Evolutionary conservation across 2,888 invertebrate species (phyloP).

Genomic region (Atherix ibis): DNA sequence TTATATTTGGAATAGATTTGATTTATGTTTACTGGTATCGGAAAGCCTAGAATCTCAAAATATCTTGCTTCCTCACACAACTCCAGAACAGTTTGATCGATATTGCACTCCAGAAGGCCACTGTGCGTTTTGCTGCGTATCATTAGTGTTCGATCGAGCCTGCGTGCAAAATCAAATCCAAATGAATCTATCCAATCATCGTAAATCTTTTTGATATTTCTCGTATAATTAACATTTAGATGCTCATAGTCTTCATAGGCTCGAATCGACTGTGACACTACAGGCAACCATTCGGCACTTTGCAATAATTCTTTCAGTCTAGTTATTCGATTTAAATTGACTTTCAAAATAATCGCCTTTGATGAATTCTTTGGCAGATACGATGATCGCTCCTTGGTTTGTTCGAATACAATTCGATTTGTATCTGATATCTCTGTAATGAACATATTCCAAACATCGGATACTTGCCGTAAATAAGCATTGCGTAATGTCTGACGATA

Average conservation of each 20-base stretch:
- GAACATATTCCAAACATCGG: constrained; percentile 56
- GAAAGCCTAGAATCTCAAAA: constrained; percentile 54
- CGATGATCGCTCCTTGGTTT: constrained; percentile 43
- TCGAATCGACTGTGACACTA: constrained; percentile 54
- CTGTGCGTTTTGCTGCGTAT: constrained; percentile 44
- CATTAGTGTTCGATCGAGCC: constrained; percentile 57
- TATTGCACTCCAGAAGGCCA: constrained; percentile 62
- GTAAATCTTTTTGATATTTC: constrained; percentile 37
- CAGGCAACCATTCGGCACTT: constrained; percentile 61
- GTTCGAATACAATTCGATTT: constrained; percentile 50
- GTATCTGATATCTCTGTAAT: constrained; percentile 55
- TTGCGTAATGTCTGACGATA: constrained; percentile 54
- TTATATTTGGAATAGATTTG: constrained; percentile 45
- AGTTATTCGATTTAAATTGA: constrained; percentile 47
- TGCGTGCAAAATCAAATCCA: constrained; percentile 41
- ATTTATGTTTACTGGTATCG: constrained; percentile 50
- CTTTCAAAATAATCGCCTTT: constrained; percentile 47
- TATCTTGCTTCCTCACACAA: constrained; percentile 56
- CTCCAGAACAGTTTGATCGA: constrained; percentile 49
- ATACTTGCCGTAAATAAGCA: constrained; percentile 51
- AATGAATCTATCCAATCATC: constrained; percentile 41
- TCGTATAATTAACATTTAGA: constrained; percentile 20
- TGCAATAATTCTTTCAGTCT: constrained; percentile 49
- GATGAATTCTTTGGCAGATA: constrained; percentile 59
- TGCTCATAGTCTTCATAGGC: constrained; percentile 34